Conservation (phyloP, 2,888 invertebrate genomes). For the Apotomis betuletana region DNA sequence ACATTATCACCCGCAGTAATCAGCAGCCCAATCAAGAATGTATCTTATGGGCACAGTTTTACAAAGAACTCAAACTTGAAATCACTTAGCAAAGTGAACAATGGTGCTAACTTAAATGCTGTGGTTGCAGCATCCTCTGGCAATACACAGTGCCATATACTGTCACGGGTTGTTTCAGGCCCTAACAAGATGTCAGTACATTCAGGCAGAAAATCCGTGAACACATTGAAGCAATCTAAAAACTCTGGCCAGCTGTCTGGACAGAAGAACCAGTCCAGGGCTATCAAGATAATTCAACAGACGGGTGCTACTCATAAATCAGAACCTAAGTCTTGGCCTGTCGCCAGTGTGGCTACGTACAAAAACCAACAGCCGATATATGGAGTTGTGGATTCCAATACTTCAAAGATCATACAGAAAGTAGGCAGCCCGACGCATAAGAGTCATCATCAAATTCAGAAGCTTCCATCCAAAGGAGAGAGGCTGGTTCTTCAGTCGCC, state of each 20-base stretch:
- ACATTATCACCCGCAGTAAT: constrained; percentile 67
- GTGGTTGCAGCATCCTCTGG: constrained; percentile 73
- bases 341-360: constrained; percentile 67
- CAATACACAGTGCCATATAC: constrained; percentile 76
- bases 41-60: constrained; percentile 73
- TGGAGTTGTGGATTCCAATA: constrained; percentile 67
- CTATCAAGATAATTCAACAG: constrained; percentile 83
- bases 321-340: constrained; percentile 73
- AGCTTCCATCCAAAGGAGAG: constrained; percentile 70
- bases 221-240: constrained; percentile 72
- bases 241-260: constrained; percentile 61
- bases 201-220: constrained; percentile 74
- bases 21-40: constrained; percentile 74
- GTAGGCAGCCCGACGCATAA: constrained; percentile 76
- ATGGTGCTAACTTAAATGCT: constrained; percentile 79
- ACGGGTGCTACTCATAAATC: constrained; percentile 71
- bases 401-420: constrained; percentile 77
- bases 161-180: constrained; percentile 78
- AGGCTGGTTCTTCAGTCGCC: constrained; percentile 75
- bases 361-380: constrained; percentile 68
- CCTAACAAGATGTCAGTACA: constrained; percentile 80
- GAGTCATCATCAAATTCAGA: constrained; percentile 62
- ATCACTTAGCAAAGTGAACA: constrained; percentile 72
- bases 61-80: constrained; percentile 74
- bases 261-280: constrained; percentile 76